A percentile compares a stretch with the other conserved stretches of the same genome.
Evolutionary conservation across 92 coral and sea anemone genomes (phyloP).

Genomic region (Meandrina meandrites): DNA sequence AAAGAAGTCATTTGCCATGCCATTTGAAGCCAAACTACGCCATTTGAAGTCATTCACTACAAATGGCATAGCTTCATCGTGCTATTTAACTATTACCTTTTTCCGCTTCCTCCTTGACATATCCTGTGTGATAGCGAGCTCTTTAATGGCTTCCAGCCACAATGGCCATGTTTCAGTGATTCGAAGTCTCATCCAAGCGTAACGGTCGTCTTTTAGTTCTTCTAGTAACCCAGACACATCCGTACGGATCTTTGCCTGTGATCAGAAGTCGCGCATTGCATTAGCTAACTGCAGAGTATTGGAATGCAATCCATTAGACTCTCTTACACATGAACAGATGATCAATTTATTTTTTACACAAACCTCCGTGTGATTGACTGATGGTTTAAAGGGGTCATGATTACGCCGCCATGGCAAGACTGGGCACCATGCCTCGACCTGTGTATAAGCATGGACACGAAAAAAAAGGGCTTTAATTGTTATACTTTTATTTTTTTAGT

Average conservation of each 20-base stretch:
- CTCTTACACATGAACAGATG: too few relatives aligned
- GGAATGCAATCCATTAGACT: not conserved
- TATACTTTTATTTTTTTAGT: not conserved
- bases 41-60: too few relatives aligned
- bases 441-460: not conserved
- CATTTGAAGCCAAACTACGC: too few relatives aligned
- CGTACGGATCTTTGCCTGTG: conserved; percentile 61
- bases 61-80: too few relatives aligned
- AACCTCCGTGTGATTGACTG: conserved; percentile 34
- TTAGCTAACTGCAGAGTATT: not conserved
- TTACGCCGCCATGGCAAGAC: conserved; percentile 65
- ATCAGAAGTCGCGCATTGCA: not conserved
- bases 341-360: not conserved
- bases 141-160: conserved; percentile 62
- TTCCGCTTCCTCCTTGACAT: conserved; percentile 51
- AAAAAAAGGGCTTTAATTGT: not conserved
- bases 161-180: conserved; percentile 65
- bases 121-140: conserved; percentile 51
- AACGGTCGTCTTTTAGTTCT: conserved; percentile 34
- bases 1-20: too few relatives aligned
- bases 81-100: conserved; percentile 51
- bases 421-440: conserved; percentile 88
- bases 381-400: conserved; percentile 26
- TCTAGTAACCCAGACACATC: conserved; percentile 59
- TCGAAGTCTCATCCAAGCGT: conserved; percentile 78